Conservation (phyloP, 2,888 invertebrate genomes). For the Eutolmus rufibarbis region DNA sequence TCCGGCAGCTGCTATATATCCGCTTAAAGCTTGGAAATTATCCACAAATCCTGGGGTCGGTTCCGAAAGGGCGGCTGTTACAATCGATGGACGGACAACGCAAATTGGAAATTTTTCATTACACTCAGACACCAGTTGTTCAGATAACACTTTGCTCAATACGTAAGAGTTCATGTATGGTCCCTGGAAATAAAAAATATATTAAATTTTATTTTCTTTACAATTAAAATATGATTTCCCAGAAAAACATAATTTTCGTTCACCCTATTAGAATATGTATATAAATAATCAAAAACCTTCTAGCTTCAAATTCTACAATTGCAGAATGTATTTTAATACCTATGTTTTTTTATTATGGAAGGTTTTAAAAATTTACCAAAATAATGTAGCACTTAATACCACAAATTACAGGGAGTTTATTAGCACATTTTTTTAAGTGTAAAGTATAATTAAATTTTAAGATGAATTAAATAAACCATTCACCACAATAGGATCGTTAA, state of each 20-base stretch:
- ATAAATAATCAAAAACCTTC: neutral
- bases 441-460: no score
- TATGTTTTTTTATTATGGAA: no score
- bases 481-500: neutral
- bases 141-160: constrained; percentile 91
- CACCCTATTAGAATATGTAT: neutral
- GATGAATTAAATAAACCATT: no score
- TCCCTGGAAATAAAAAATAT: constrained; percentile 63
- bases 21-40: constrained; percentile 43
- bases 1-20: neutral
- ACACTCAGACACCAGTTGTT: constrained; percentile 77
- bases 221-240: neutral
- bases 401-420: no score
- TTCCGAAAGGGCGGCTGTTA: constrained; percentile 77
- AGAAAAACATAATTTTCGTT: no score
- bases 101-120: constrained; percentile 81
- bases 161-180: constrained; percentile 96
- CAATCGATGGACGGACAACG: constrained; percentile 92
- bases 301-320: no score
- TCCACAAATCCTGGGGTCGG: constrained; percentile 94
- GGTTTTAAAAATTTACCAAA: no score
- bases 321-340: no score
- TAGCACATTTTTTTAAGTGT: no score
- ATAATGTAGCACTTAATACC: no score
- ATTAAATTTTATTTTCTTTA: neutral